These are phyloP conservation scores for Onychorhynchus coronatus DNA, from an alignment of 2,113 vertebrate species.

Conservation along the genomic window DNA sequence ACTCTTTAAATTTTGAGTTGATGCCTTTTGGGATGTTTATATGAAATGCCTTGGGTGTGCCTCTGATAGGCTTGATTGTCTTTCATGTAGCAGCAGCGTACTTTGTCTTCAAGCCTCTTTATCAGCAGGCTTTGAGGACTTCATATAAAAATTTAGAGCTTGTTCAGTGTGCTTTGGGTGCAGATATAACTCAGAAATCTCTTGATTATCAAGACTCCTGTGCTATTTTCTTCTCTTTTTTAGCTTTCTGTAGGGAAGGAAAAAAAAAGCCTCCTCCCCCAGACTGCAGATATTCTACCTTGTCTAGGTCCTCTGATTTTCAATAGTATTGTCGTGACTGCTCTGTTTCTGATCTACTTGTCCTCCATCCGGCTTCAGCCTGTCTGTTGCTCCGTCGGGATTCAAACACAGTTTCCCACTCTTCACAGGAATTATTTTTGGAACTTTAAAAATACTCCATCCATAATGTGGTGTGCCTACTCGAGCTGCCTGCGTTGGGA, in stretches of 20 bases:
- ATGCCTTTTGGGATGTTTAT: neutral
- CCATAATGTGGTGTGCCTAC: constrained; percentile 1
- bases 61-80: neutral
- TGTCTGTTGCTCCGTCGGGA: neutral
- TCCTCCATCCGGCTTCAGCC: neutral
- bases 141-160: neutral
- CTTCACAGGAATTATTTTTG: constrained; percentile 58
- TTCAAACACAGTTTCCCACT: constrained; percentile 32
- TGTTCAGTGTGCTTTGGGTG: neutral
- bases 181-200: neutral
- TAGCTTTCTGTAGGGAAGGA: neutral
- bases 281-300: neutral
- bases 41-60: neutral
- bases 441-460: constrained; percentile 45
- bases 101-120: neutral
- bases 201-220: neutral
- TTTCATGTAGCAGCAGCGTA: neutral
- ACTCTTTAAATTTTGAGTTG: neutral
- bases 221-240: neutral
- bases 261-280: neutral
- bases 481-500: neutral
- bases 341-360: neutral
- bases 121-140: neutral
- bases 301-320: neutral
- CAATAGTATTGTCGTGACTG: neutral